Percentiles rank a stretch among this genome's conserved stretches.
Conservation (phyloP, 2,888 invertebrate species). For the Parelbella ahira region DNA sequence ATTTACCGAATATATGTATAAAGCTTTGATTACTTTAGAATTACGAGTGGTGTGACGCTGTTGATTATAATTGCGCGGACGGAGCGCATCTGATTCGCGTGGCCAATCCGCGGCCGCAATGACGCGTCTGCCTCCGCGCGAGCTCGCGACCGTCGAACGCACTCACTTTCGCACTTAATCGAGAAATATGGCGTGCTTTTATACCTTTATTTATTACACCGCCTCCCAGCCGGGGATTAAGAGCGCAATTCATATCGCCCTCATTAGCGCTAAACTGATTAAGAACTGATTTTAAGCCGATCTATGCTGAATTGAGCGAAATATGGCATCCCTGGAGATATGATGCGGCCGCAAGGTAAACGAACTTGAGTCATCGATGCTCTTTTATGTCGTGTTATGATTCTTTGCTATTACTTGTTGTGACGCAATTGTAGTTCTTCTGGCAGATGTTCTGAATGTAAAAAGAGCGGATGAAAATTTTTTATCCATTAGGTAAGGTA, state of each 20-base stretch:
- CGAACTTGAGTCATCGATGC: constrained; percentile 2
- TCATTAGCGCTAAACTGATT: constrained; percentile 76
- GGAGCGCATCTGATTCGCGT: constrained; percentile 74
- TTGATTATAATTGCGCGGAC: constrained; percentile 79
- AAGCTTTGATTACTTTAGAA: constrained; percentile 76
- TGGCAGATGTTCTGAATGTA: no score
- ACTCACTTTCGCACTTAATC: constrained; percentile 76
- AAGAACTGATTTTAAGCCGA: constrained; percentile 27
- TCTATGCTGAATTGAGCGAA: constrained; percentile 20
- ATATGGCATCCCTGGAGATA: constrained; percentile 15
- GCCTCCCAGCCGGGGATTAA: constrained; percentile 61
- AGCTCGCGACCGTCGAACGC: constrained; percentile 39
- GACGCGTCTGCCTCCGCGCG: constrained; percentile 57
- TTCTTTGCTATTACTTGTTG: no score
- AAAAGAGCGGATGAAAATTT: no score
- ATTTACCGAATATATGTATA: constrained; percentile 61
- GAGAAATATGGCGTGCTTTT: constrained; percentile 78
- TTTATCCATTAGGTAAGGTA: no score
- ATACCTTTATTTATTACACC: constrained; percentile 73
- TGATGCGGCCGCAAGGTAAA: constrained; percentile 7
- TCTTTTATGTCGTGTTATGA: no score
- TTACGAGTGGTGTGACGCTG: constrained; percentile 67
- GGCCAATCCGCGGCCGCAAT: constrained; percentile 71
- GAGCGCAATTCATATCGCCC: constrained; percentile 71
- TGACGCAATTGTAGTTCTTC: no score